Evolutionary conservation across 2,113 vertebrate species (phyloP).

Genomic region (Atrichornis clamosus): DNA sequence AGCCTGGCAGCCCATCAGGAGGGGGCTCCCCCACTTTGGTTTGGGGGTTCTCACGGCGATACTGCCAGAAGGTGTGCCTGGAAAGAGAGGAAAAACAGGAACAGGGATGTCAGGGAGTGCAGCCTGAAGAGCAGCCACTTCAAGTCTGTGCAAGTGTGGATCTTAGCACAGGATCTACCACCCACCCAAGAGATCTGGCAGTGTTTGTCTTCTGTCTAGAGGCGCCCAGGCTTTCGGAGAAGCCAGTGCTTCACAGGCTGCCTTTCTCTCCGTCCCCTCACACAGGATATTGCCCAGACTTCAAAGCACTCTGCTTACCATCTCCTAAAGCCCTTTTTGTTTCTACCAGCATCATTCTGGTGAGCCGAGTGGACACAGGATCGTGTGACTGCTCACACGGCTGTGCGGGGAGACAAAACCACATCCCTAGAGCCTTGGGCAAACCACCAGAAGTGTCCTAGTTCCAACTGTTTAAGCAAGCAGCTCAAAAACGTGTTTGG

Average conservation of each 20-base stretch:
- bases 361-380: background rate
- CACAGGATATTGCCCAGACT: background rate
- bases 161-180: background rate
- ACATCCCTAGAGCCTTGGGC: background rate
- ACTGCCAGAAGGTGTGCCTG: slow-evolving; percentile 98
- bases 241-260: background rate
- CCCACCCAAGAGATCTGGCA: background rate
- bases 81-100: background rate
- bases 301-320: background rate
- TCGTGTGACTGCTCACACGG: background rate
- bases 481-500: background rate
- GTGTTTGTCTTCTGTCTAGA: background rate
- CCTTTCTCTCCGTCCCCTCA: background rate
- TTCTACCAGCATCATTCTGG: background rate
- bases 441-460: background rate
- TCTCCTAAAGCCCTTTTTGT: slow-evolving; percentile 6
- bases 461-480: background rate
- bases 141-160: background rate
- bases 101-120: background rate
- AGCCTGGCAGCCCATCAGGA: slow-evolving; percentile 88
- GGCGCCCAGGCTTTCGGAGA: background rate
- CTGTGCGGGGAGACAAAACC: background rate
- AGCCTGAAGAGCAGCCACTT: background rate
- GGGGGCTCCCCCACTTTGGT: slow-evolving; percentile 88
- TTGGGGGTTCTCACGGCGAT: slow-evolving; percentile 89